Evolutionary conservation across 2,113 vertebrate species (phyloP).

Genomic region (Hemicordylus capensis): DNA sequence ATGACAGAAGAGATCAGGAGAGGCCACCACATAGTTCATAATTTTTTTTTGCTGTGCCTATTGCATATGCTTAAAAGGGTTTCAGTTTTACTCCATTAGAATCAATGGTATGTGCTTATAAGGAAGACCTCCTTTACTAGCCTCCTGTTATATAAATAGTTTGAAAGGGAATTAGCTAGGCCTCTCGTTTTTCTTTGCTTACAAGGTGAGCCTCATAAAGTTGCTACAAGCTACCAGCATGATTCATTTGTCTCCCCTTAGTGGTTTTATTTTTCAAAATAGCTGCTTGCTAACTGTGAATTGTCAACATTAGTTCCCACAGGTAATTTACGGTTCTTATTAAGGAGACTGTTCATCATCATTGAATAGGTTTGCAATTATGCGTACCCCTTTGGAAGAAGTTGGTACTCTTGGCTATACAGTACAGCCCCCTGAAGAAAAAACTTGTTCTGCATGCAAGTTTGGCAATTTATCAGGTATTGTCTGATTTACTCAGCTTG

Average conservation of each 20-base stretch:
- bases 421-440: not conserved
- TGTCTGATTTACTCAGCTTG: slow-evolving; percentile 38
- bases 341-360: slow-evolving; percentile 21
- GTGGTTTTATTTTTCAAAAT: slow-evolving; percentile 17
- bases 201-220: not conserved
- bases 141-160: not conserved
- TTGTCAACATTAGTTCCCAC: not conserved
- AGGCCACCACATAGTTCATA: not conserved
- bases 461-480: not conserved
- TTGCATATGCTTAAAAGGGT: not conserved
- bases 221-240: not conserved
- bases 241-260: not conserved
- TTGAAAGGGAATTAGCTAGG: not conserved
- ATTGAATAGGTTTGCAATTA: slow-evolving; percentile 16
- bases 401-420: not conserved
- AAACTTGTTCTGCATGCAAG: not conserved
- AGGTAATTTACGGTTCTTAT: not conserved
- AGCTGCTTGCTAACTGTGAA: not conserved
- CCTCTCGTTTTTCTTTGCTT: not conserved
- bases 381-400: not conserved
- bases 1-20: not conserved
- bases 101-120: not conserved
- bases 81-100: not conserved
- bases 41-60: not conserved
- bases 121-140: not conserved